These are phyloP conservation scores for Notarius quadriscutis DNA, from an alignment of 2,113 vertebrate genomes.

Conservation along the genomic window DNA sequence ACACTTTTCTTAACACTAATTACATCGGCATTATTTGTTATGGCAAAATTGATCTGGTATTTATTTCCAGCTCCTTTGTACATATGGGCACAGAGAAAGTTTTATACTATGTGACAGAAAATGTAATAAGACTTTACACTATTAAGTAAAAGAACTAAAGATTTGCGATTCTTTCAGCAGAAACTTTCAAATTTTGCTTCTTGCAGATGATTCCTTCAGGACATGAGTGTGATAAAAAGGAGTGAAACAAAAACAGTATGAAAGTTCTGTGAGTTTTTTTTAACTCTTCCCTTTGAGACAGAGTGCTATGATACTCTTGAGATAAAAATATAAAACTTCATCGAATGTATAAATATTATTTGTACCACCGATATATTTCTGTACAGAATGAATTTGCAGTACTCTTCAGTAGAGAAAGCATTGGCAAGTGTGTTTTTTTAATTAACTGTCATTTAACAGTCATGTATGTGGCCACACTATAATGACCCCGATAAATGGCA, in stretches of 20 bases:
- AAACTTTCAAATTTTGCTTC: not conserved
- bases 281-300: constrained; percentile 34
- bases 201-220: constrained; percentile 22
- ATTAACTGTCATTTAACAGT: constrained; percentile 18
- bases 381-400: constrained; percentile 16
- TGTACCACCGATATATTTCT: constrained; percentile 44
- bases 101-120: not conserved
- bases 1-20: constrained; percentile 1
- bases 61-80: constrained; percentile 11
- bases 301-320: constrained; percentile 41
- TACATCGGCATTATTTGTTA: not conserved
- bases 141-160: not conserved
- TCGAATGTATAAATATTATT: constrained; percentile 69
- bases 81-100: not conserved
- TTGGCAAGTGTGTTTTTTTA: not conserved
- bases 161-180: not conserved
- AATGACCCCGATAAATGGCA: constrained; percentile 7
- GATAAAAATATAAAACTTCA: constrained; percentile 65
- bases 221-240: not conserved
- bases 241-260: not conserved
- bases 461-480: not conserved
- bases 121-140: not conserved
- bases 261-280: not conserved
- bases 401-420: constrained; percentile 9
- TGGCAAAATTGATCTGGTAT: constrained; percentile 4